Evolutionary conservation across 1,140 invertebrate species (phyloP), one percentile per base, ranked within the genome.

Genomic region (Zaprionus capensis): DNA sequence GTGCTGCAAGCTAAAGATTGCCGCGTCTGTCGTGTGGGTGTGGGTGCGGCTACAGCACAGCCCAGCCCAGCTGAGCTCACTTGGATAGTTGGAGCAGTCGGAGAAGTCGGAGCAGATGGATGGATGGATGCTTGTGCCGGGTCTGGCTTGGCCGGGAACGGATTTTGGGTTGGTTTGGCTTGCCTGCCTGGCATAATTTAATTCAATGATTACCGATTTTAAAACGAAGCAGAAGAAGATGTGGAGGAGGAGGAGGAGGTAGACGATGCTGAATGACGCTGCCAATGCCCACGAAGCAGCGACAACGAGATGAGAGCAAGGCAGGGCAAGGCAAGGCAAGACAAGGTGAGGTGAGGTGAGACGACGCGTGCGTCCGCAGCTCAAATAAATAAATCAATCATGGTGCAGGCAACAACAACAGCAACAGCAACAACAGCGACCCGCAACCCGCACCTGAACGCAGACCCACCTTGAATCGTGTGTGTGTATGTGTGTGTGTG

Each of bases 341-440:
- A 26, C 20, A 17, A 38, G 61, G 56, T 81, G 59, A 78, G 41
- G 17, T 26, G 49, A 53, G 12, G 5, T 22, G 24, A 79, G 36
- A 56, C 77, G 69, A 74, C 76, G 80, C 85, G 77, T 87, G 84
- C 83, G 83, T 82, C 76, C 44, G 58, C 64, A 76, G 56, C 83
- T 80, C 85, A 84, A 90, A 88, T 88, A 88, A 90, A 88, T 88
- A 88, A 88, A 88, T 88, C 84, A 88, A 88, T 88, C 84, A 88
- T 61, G 51, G 15, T 70, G 59, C 65, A 68, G 51, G 62, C 65
- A 67, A 59, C 49, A 71, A 20, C 63, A 65, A 46, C 55, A 58
- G 15, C 31, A 58, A 66, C 55, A 59, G 17, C 44, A 38, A 34
- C 53, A 20, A 28, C 56, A 24, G 51, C 44, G 31, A 22, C 59